Percentiles rank a stretch among this genome's conserved stretches.
phyloP scores from a whole-genome alignment of 92 coral and sea anemone genomes.

The Isaurus tuberculatus region DNA sequence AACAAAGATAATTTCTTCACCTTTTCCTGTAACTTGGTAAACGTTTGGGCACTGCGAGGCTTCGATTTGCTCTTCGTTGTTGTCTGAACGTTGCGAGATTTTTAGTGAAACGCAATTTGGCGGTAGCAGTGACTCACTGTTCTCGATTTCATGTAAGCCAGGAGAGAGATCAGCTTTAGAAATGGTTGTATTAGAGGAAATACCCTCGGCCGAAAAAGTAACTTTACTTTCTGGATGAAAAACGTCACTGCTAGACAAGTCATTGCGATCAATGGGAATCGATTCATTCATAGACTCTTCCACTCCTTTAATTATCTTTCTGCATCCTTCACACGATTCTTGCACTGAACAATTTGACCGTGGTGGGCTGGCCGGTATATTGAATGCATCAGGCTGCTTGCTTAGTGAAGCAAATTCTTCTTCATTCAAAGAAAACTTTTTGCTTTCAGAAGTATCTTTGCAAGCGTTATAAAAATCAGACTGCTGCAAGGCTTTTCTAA shows the following conservation, averaged over 20 bases:
- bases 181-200: background rate
- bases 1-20: constrained; percentile 10
- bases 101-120: background rate
- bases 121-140: background rate
- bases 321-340: background rate
- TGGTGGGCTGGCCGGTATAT: too few species aligned
- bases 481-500: background rate
- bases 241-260: background rate
- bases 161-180: background rate
- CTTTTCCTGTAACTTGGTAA: background rate
- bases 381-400: background rate
- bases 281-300: background rate
- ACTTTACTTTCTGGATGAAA: background rate
- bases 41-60: background rate
- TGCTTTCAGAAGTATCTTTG: background rate
- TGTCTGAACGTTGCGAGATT: background rate
- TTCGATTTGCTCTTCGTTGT: background rate
- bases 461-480: background rate
- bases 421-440: background rate
- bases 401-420: background rate
- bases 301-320: background rate
- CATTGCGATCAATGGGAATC: background rate
- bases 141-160: background rate
- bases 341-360: background rate
- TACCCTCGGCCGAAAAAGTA: background rate